Percentiles rank a stretch among this genome's conserved stretches.
These are phyloP conservation scores for Anoplopoma fimbria DNA, from an alignment of 2,113 vertebrate species.

Conservation along the genomic window DNA sequence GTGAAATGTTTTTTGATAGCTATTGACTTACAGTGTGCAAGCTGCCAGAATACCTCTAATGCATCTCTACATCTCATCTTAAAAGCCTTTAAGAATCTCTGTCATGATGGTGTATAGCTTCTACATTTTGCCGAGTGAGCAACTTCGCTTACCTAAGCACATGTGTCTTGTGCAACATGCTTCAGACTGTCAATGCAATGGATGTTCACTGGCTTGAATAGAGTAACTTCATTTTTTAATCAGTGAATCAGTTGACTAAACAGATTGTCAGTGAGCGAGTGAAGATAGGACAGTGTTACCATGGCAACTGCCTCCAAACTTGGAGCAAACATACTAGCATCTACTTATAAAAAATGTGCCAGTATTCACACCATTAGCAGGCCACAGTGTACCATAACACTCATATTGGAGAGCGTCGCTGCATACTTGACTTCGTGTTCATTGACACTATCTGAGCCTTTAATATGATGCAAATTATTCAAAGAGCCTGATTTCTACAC, in stretches of 20 bases:
- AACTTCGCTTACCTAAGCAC: slow-evolving; percentile 61
- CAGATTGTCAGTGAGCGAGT: slow-evolving; percentile 63
- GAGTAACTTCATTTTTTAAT: slow-evolving; percentile 63
- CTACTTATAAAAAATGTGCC: slow-evolving; percentile 81
- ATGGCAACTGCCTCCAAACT: slow-evolving; percentile 85
- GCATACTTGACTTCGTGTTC: slow-evolving; percentile 68
- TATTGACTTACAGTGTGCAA: slow-evolving; percentile 53
- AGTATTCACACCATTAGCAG: slow-evolving; percentile 80
- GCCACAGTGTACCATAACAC: slow-evolving; percentile 74
- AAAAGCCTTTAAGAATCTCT: slow-evolving; percentile 71
- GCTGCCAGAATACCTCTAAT: slow-evolving; percentile 71
- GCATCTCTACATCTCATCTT: slow-evolving; percentile 67
- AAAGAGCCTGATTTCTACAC: slow-evolving; percentile 45
- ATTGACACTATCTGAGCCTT: slow-evolving; percentile 50
- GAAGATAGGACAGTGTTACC: slow-evolving; percentile 76
- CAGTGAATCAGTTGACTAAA: slow-evolving; percentile 55
- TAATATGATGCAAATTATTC: slow-evolving; percentile 66
- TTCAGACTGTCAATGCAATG: slow-evolving; percentile 44
- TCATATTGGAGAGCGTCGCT: slow-evolving; percentile 60
- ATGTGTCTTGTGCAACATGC: slow-evolving; percentile 42
- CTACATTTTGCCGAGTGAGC: slow-evolving; percentile 54
- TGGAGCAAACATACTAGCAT: slow-evolving; percentile 76
- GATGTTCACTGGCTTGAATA: slow-evolving; percentile 39
- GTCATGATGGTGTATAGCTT: slow-evolving; percentile 62
- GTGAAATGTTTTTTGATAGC: slow-evolving; percentile 69